Percentiles rank a stretch among this genome's conserved stretches.
phyloP scores from a whole-genome alignment of 2,888 invertebrate genomes.

The Crossocerus cetratus region DNA sequence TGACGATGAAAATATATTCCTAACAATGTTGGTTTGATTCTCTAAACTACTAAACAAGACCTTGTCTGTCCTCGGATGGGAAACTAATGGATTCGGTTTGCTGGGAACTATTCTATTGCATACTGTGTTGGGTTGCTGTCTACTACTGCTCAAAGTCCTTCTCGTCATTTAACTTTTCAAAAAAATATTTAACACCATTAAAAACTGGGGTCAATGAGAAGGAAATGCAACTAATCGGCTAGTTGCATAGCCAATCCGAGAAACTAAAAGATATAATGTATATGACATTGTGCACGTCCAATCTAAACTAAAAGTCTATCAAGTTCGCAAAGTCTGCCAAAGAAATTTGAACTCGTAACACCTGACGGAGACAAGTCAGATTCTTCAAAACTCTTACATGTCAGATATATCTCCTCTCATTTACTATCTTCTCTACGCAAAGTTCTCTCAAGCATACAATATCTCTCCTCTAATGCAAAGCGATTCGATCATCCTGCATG shows the following conservation, averaged over 20 bases:
- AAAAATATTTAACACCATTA: no score
- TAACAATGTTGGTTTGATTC: no score
- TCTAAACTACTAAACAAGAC: no score
- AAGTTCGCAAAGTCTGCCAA: conserved; percentile 22
- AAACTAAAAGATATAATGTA: conserved; percentile 20
- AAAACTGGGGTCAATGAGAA: no score
- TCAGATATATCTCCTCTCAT: conserved; percentile 68
- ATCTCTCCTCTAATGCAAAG: conserved; percentile 13
- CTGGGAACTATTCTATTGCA: no score
- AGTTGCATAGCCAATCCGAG: no score
- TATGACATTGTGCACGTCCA: conserved; percentile 33
- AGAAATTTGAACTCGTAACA: conserved; percentile 18
- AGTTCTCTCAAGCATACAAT: conserved; percentile 11
- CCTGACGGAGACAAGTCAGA: conserved; percentile 18
- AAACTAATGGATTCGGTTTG: background rate
- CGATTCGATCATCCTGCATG: conserved; percentile 40
- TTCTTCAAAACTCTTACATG: conserved; percentile 76
- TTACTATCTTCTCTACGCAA: conserved; percentile 21
- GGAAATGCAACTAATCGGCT: no score
- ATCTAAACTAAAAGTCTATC: conserved; percentile 31
- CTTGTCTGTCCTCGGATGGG: background rate
- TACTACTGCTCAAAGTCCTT: no score
- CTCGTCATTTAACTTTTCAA: no score
- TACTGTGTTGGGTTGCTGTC: no score
- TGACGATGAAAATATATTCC: no score